Percentiles rank a stretch among this genome's conserved stretches.
Conservation (phyloP, 1,140 invertebrate species). For the Trichoplusia ni region DNA sequence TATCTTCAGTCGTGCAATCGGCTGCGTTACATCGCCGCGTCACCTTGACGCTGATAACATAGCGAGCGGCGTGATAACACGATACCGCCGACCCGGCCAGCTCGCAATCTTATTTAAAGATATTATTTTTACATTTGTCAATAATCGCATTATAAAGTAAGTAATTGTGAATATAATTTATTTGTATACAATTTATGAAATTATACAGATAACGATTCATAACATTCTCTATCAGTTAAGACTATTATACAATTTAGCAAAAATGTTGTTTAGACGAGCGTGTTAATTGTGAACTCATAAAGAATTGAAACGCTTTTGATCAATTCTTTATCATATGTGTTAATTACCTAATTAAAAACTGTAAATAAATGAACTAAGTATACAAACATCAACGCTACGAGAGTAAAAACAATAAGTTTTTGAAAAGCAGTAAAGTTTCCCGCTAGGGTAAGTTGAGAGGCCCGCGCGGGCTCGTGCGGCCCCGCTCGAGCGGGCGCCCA, state of each 20-base stretch:
- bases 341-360: too few relatives aligned
- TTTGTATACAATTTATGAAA: too few relatives aligned
- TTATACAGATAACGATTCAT: too few relatives aligned
- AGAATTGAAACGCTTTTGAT: too few relatives aligned
- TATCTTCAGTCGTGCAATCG: conserved; percentile 57
- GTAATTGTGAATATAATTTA: too few relatives aligned
- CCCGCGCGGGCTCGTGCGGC: conserved; percentile 37
- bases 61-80: conserved; percentile 56
- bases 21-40: conserved; percentile 64
- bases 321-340: too few relatives aligned
- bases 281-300: too few relatives aligned
- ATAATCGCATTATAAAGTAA: neutral
- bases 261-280: too few relatives aligned
- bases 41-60: conserved; percentile 76
- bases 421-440: neutral
- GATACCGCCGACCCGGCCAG: conserved; percentile 38
- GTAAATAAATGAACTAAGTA: too few relatives aligned
- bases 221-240: too few relatives aligned
- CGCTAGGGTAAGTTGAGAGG: neutral
- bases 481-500: conserved; percentile 38
- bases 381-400: neutral
- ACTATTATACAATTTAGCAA: too few relatives aligned
- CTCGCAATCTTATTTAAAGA: conserved; percentile 33
- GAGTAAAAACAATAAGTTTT: neutral
- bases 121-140: conserved; percentile 16